Evolutionary conservation across 2,888 invertebrate species (phyloP).

Genomic region (Parapristionchus giblindavisi): DNA sequence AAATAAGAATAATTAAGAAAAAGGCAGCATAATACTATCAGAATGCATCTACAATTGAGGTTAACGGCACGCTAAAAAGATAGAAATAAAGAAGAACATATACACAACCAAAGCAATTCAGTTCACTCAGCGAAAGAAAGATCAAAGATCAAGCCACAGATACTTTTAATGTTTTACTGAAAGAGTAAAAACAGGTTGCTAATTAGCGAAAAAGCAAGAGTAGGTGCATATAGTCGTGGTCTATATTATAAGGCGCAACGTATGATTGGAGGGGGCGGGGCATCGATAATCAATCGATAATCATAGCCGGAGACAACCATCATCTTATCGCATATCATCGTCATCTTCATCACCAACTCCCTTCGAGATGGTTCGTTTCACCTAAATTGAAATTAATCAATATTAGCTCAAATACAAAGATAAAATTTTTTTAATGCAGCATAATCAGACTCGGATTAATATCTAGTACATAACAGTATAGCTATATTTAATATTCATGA

Average conservation of each 20-base stretch:
- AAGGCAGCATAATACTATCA: too few relatives aligned
- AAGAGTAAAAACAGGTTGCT: constrained; percentile 1
- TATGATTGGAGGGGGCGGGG: background rate
- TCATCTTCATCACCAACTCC: constrained; percentile 48
- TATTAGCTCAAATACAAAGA: background rate
- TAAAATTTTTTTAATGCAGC: background rate
- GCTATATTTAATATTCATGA: too few relatives aligned
- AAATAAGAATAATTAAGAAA: too few relatives aligned
- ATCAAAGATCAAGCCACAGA: background rate
- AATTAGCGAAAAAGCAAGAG: background rate
- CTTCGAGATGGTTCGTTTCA: constrained; percentile 49
- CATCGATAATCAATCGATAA: background rate
- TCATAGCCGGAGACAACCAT: too few relatives aligned
- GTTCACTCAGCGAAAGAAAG: too few relatives aligned
- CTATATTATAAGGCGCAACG: too few relatives aligned
- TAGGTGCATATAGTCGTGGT: background rate
- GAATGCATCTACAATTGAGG: too few relatives aligned
- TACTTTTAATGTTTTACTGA: background rate
- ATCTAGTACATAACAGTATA: too few relatives aligned
- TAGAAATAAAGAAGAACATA: too few relatives aligned
- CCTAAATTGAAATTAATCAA: constrained; percentile 18
- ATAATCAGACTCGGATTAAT: background rate
- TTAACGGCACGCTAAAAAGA: too few relatives aligned
- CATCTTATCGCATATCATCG: constrained; percentile 29
- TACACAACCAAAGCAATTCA: too few relatives aligned